Base-by-base conservation (phyloP, 2,888 invertebrate genomes). In the Ellobium chinense region DNA sequence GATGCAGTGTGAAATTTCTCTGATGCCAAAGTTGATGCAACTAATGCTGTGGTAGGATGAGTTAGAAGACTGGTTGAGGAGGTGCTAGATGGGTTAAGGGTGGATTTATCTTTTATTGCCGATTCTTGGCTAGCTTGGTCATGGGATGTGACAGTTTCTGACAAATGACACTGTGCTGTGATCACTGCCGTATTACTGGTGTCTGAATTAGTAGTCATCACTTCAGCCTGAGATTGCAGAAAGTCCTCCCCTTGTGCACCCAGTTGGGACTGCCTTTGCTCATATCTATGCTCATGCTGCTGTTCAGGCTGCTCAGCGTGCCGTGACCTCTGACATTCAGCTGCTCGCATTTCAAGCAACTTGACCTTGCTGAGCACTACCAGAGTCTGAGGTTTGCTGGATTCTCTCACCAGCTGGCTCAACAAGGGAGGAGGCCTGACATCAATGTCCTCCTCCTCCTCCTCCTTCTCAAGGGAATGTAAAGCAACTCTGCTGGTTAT, bases 351-450 rank as follows among this genome's bases (percentile, higher is more conserved):
- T n/a, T 66, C 14, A 58, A 66, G 24, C 34, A 74, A 21, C n/a
- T 54, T 31, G 12, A 21, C 14, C 39, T 58, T 68, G 24, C 77
- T 37, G 39, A 77, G 56, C 12, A 34, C 60, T 5, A 24, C 68
- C 24, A 77, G 68, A 27, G 77, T 21, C 27, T 31, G 58, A n/a
- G 39, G 77, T 18, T 60, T n/a, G 7, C 29, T 37, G 5, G 7
- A 5, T n/a, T 27, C 12, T 34, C 66, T 54, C 4, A 29, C n/a
- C 12, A 27, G 24, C 39, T 56, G 56, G 37, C 58, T 68, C 24
- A 77, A 56, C 9, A 77, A 58, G 5, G 77, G 77, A 31, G 77
- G 77, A 2, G 77, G 77, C 34, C 31, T 62, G 2, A 77, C 14
- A 18, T 66, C 68, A 29, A 66, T 68, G n/a, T 76, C 76, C 4